Conservation (phyloP, 64 coral and sea anemone genomes). For the Pocillopora damicornis region DNA sequence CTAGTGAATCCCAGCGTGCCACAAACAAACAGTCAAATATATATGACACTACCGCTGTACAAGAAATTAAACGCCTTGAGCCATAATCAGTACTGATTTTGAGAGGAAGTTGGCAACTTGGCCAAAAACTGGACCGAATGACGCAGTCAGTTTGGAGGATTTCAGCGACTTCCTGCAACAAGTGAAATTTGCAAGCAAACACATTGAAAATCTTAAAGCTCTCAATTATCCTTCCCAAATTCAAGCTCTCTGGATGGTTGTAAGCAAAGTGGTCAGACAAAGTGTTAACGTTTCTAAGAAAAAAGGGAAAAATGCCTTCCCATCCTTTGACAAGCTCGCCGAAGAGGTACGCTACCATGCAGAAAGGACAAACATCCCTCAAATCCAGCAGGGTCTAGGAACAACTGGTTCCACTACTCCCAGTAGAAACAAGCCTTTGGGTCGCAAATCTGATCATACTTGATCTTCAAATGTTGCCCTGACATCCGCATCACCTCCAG, state of each 20-base stretch:
- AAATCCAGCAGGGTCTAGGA: conserved; percentile 11
- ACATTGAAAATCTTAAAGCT: conserved; percentile 48
- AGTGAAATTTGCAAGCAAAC: conserved; percentile 44
- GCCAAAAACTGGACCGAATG: conserved; percentile 40
- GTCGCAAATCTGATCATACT: conserved; percentile 1
- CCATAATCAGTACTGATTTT: conserved; percentile 53
- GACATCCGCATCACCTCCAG: conserved; percentile 2
- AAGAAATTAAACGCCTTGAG: conserved; percentile 29
- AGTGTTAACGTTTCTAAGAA: conserved; percentile 52
- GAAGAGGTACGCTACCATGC: conserved; percentile 53
- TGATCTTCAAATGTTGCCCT: not conserved
- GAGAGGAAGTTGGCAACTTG: conserved; percentile 21
- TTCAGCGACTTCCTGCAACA: conserved; percentile 63
- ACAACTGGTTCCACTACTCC: not conserved
- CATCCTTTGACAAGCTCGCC: conserved; percentile 49
- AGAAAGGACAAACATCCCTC: conserved; percentile 52
- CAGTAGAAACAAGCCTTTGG: not conserved
- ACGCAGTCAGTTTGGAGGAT: conserved; percentile 44
- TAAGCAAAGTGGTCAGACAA: conserved; percentile 57
- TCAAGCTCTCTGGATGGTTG: conserved; percentile 51
- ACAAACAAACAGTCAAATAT: conserved; percentile 12
- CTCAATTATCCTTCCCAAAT: conserved; percentile 64
- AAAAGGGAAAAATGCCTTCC: conserved; percentile 47
- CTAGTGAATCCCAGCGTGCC: conserved; percentile 2
- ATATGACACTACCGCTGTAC: conserved; percentile 15